Conservation (phyloP, 2,888 invertebrate genomes). For the Ypsolopha scabrella region DNA sequence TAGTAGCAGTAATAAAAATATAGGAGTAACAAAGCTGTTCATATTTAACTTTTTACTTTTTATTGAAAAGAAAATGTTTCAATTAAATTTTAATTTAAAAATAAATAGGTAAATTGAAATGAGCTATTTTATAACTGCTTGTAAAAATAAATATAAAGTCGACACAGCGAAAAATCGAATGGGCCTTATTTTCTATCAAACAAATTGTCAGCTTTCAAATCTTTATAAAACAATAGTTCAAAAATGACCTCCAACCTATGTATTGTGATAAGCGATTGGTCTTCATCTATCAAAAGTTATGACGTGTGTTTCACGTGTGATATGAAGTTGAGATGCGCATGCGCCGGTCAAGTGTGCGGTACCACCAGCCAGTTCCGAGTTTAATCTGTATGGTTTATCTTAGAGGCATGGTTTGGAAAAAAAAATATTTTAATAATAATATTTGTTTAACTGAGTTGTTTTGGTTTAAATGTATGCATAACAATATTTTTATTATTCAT, state of each 20-base stretch:
- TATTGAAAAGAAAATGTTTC: too few species aligned
- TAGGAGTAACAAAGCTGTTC: too few species aligned
- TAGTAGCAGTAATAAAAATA: too few species aligned
- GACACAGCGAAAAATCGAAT: neutral
- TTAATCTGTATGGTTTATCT: neutral
- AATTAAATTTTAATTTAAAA: too few species aligned
- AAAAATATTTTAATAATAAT: neutral
- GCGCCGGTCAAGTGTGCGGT: neutral
- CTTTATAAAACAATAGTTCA: neutral
- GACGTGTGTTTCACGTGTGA: neutral
- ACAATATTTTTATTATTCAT: too few species aligned
- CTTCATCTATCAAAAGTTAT: conserved; percentile 1
- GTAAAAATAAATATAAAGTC: neutral
- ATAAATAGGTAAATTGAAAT: too few species aligned
- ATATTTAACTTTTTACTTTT: too few species aligned
- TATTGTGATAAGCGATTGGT: neutral
- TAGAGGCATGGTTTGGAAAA: neutral
- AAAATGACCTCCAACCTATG: neutral
- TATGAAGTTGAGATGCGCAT: too few species aligned
- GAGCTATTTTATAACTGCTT: too few species aligned
- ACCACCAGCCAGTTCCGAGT: neutral
- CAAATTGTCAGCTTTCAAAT: too few species aligned
- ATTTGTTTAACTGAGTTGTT: neutral
- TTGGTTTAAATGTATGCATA: neutral
- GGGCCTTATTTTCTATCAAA: neutral